phyloP scores from a whole-genome alignment of 2,797 vertebrate species.

The Cyprinodon diabolis region DNA sequence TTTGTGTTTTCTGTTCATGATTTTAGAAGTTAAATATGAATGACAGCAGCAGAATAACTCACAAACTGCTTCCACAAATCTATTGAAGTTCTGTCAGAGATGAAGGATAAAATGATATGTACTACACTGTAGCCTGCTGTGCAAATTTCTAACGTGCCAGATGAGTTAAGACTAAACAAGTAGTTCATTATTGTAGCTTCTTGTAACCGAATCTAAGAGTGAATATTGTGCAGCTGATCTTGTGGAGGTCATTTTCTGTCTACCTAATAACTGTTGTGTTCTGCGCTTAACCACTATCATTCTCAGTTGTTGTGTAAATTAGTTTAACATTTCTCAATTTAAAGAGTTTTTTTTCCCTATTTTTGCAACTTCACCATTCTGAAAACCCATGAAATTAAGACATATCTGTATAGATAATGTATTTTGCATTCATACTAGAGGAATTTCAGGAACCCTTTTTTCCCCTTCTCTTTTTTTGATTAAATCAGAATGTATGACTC shows the following conservation, averaged over 20 bases:
- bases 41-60: slow-evolving; percentile 35
- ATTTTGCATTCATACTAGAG: background rate
- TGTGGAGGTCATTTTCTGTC: slow-evolving; percentile 20
- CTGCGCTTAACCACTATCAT: slow-evolving; percentile 21
- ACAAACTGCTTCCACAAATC: slow-evolving; percentile 42
- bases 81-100: slow-evolving; percentile 38
- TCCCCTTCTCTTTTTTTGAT: background rate
- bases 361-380: background rate
- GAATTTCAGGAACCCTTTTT: background rate
- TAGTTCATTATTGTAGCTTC: slow-evolving; percentile 54
- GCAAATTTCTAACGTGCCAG: slow-evolving; percentile 46
- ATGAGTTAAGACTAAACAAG: slow-evolving; percentile 31
- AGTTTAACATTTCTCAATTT: slow-evolving; percentile 6
- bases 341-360: background rate
- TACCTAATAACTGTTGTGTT: background rate
- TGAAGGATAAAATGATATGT: slow-evolving; percentile 35
- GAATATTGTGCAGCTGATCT: slow-evolving; percentile 3
- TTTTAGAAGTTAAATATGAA: slow-evolving; percentile 35
- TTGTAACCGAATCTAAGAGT: slow-evolving; percentile 15
- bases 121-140: slow-evolving; percentile 37
- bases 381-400: background rate
- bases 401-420: background rate
- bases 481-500: background rate
- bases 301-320: slow-evolving; percentile 16
- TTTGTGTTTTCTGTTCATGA: background rate